Evolutionary conservation across 30 jellyfish, hydroid and myxozoan species (phyloP), one percentile per base, ranked within the genome.

Genomic region (Mastigias papua): DNA sequence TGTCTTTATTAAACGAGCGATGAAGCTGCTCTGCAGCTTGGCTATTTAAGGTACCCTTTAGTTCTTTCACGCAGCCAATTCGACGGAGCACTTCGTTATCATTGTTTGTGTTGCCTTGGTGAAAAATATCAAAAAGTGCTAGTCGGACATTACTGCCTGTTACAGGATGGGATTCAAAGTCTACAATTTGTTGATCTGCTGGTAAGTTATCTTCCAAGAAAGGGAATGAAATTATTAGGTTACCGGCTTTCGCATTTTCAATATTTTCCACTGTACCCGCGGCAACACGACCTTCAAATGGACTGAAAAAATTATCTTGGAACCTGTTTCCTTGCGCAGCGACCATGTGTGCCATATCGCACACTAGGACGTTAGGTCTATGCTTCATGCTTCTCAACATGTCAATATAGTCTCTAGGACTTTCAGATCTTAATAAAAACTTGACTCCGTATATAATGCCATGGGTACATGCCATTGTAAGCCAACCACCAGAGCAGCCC

Each of bases 401-500:
- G 25, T 84, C 93, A 4, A 84, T 68, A 35, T 84, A 69, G 86
- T 70, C 89, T 22, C 89, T 63, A 9, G 86, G 82, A 50, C 88
- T 84, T 32, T 84, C 93, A 7, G 89, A 88, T 4, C 93, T 50
- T 2, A 84, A 25, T 13, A 84, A 48, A 1, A 48, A 70, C 34
- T 84, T 84, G 4, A 70, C 74, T 2, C 54, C 81, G 33, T 84
- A 84, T 7, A 84, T 65, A 16, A 84, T 51, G n/a, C 93, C 93
- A 34, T 84, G 89, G 49, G 33, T 28, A 51, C 93, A 70, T 15
- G 93, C 69, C 27, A 72, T 70, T 8, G 88, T 70, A 0, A 84
- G 70, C 93, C 93, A 84, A 23, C 93, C 93, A 21, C 93, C 93
- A 9, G 93, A 84, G 37, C 57, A 67, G 0, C 93, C 93, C 63